Evolutionary conservation across 2,797 vertebrate species (phyloP).

Genomic region (Dromococcyx pavoninus): DNA sequence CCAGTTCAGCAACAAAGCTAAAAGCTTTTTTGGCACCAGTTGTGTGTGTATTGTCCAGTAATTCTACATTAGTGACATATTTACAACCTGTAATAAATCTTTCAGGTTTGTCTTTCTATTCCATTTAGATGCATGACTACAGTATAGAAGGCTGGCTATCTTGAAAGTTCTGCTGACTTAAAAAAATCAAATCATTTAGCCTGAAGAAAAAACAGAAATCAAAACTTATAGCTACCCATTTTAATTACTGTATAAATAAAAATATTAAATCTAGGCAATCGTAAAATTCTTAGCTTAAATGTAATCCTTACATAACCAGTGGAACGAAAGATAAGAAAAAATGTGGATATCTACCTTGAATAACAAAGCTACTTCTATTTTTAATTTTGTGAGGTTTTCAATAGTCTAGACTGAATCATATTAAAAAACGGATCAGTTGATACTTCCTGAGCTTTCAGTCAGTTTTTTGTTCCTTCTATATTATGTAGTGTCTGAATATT

Average conservation of each 20-base stretch:
- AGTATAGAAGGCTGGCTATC: conserved; percentile 69
- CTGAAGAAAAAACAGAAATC: conserved; percentile 72
- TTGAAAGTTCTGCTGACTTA: conserved; percentile 80
- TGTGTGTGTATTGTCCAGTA: conserved; percentile 82
- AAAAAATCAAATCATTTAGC: conserved; percentile 75
- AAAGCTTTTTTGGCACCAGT: conserved; percentile 87
- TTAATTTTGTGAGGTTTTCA: conserved; percentile 19
- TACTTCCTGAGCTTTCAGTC: conserved; percentile 24
- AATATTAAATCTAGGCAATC: conserved; percentile 33
- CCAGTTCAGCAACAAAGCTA: conserved; percentile 84
- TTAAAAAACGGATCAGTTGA: conserved; percentile 3
- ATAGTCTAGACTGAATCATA: conserved; percentile 18
- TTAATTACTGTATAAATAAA: conserved; percentile 72
- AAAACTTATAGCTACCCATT: conserved; percentile 59
- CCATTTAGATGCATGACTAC: conserved; percentile 79
- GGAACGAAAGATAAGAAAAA: neutral
- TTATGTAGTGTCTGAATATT: neutral
- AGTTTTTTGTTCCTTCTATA: neutral
- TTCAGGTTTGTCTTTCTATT: conserved; percentile 81
- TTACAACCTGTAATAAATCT: conserved; percentile 83
- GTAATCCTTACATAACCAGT: neutral
- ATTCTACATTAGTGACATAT: conserved; percentile 85
- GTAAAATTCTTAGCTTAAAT: conserved; percentile 10
- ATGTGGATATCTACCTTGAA: neutral
- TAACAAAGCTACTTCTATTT: neutral